Conservation (phyloP, 2,113 vertebrate genomes). For the Speoplatyrhinus poulsoni region DNA sequence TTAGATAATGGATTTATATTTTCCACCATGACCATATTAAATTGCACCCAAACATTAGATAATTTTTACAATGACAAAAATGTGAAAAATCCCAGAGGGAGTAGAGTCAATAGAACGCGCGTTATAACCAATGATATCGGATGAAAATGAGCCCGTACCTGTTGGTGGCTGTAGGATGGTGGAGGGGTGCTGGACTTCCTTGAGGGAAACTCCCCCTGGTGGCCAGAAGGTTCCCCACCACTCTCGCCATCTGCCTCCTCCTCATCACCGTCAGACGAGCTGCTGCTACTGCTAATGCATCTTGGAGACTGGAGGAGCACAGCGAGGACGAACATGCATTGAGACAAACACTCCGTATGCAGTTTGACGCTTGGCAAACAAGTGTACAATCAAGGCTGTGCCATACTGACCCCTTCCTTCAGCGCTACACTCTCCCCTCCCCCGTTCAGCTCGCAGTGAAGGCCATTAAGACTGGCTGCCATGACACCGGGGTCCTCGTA, state of each 20-base stretch:
- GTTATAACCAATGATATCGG: background rate
- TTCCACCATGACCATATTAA: too few species aligned
- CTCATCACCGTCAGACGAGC: conserved; percentile 92
- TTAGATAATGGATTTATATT: too few species aligned
- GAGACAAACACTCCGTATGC: background rate
- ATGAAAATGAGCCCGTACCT: conserved; percentile 40
- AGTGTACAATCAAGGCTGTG: conserved; percentile 16
- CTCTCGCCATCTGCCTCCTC: conserved; percentile 87
- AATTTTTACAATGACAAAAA: too few species aligned
- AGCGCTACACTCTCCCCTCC: conserved; percentile 81
- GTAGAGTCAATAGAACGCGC: too few species aligned
- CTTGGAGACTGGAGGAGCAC: conserved; percentile 80
- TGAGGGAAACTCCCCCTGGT: conserved; percentile 73
- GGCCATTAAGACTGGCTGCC: conserved; percentile 84
- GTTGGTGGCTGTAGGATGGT: conserved; percentile 69
- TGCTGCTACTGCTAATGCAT: conserved; percentile 89
- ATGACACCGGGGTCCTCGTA: conserved; percentile 83
- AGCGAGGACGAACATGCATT: background rate
- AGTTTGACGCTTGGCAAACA: conserved; percentile 30
- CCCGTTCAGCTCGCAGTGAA: conserved; percentile 85
- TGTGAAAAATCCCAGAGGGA: too few species aligned
- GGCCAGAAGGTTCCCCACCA: conserved; percentile 77
- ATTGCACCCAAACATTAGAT: too few species aligned
- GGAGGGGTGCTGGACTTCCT: conserved; percentile 79
- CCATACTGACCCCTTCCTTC: conserved; percentile 83